These are phyloP conservation scores for Phylloscopus trochilus DNA, from an alignment of 2,113 vertebrate species.

Conservation along the genomic window DNA sequence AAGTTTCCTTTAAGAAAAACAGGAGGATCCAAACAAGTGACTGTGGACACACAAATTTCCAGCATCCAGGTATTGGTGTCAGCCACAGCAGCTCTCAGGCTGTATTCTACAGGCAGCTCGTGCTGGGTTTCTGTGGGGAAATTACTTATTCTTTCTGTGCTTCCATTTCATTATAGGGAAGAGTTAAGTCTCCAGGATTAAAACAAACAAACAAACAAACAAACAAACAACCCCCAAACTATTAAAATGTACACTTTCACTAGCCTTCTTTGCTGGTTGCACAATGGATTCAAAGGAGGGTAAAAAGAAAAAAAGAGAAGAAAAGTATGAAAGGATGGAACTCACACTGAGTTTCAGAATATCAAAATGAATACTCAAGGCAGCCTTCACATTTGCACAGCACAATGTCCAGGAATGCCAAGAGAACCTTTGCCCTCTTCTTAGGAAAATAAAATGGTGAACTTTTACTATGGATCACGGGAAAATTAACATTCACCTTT, in stretches of 20 bases:
- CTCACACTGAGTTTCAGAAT: not conserved
- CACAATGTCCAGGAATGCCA: not conserved
- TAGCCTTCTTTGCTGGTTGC: not conserved
- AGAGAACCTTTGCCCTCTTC: not conserved
- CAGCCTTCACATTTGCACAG: not conserved
- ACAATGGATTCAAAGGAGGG: not conserved
- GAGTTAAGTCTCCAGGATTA: not conserved
- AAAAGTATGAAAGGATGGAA: not conserved
- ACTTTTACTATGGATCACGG: not conserved
- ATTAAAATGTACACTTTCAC: not conserved
- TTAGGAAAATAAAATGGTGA: not conserved
- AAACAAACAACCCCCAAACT: accelerated
- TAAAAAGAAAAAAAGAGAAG: not conserved
- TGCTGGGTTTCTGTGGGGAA: not conserved
- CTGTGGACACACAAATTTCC: no score
- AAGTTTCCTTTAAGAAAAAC: not conserved
- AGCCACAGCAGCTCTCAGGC: not conserved
- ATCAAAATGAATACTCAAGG: not conserved
- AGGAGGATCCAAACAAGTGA: no score
- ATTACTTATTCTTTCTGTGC: not conserved
- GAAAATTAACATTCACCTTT: not conserved
- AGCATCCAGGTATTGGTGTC: not conserved
- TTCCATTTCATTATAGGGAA: not conserved
- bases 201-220: not conserved
- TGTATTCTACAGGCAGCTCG: not conserved